Evolutionary conservation across 2,888 invertebrate genomes (phyloP), one percentile per base, ranked within the genome.

Genomic region (Caenorhabditis sp.): DNA sequence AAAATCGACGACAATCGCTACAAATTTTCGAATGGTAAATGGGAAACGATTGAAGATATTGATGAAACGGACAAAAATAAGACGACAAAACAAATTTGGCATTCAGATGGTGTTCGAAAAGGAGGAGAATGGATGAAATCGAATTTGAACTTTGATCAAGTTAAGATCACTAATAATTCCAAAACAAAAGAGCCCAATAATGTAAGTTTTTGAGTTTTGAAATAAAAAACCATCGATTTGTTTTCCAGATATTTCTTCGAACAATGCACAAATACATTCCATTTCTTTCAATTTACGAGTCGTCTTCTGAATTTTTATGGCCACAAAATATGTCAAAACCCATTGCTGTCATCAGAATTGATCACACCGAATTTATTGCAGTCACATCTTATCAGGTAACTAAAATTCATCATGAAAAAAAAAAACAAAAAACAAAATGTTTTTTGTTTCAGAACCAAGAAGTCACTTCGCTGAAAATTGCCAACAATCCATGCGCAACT

Each of bases 191-290:
- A 37, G 14, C 37, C 37, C 37, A 37, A 37, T 10, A 37, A 8
- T 10, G n/a, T 10, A 17, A 17, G 49, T 14, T 12, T 14, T 14
- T 43, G 49, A 43, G 12, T 14, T 14, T 12, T n/a, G n/a, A n/a
- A n/a, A n/a, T n/a, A n/a, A n/a, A n/a, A n/a, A n/a, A n/a, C n/a
- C n/a, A n/a, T n/a, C n/a, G 5, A 31, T 10, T 31, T 10, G 31
- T 31, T 31, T 31, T 31, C 23, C 86, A 90, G 90, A 88, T 91
- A 82, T 95, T 96, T 93, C 89, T 99, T 53, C 96, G 97, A 88
- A 97, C 97, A 0, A 90, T 99, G 79, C 97, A 97, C 90, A 97
- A 97, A 89, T 99, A 97, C 88, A 95, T 96, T 87, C 97, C 97
- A 0, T 77, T 82, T 3, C 68, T 85, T 1, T 62, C 73, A 5